These are phyloP conservation scores for Hydrophis major DNA, from an alignment of 2,797 vertebrate species.

Conservation along the genomic window DNA sequence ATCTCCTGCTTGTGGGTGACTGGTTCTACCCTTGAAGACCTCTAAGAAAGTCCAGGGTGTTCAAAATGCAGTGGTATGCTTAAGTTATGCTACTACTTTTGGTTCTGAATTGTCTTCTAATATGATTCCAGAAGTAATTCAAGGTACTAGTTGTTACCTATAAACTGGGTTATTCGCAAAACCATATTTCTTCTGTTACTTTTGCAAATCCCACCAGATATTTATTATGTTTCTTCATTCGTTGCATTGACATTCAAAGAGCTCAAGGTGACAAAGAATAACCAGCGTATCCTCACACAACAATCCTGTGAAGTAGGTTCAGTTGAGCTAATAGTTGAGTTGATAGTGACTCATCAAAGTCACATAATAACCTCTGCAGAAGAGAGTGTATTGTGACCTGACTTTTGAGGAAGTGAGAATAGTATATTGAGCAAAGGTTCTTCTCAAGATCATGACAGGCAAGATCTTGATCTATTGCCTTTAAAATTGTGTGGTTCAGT, in stretches of 20 bases:
- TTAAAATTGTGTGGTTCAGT: background rate
- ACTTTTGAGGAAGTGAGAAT: background rate
- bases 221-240: background rate
- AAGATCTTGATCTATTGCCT: background rate
- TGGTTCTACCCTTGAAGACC: background rate
- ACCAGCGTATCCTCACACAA: background rate
- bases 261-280: background rate
- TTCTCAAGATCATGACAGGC: background rate
- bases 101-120: background rate
- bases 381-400: background rate
- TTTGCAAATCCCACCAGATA: background rate
- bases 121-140: background rate
- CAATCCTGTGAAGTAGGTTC: background rate
- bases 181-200: background rate
- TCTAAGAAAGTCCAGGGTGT: background rate
- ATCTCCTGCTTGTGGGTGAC: background rate
- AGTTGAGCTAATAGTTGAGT: background rate
- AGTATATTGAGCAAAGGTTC: background rate
- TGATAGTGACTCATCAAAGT: background rate
- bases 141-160: background rate
- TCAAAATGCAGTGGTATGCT: background rate
- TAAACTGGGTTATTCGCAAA: background rate
- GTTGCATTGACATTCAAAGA: background rate
- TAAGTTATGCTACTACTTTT: background rate
- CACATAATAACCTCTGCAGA: background rate